Conservation (phyloP, 2,113 vertebrate genomes). For the Ictidomys tridecemlineatus region DNA sequence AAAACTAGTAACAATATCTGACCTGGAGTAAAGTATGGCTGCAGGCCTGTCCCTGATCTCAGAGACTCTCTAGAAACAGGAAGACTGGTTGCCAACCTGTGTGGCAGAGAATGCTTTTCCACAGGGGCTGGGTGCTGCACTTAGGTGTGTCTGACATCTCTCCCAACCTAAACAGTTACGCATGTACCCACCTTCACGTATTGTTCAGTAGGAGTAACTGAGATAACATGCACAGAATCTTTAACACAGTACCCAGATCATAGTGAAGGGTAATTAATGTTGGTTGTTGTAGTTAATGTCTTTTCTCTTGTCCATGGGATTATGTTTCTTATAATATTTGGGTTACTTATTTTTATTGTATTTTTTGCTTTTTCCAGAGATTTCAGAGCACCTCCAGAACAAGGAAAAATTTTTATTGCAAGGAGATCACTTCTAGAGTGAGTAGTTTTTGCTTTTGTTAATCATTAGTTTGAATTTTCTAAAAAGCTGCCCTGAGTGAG, state of each 20-base stretch:
- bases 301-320: neutral
- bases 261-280: neutral
- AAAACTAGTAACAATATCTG: neutral
- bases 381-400: conserved; percentile 90
- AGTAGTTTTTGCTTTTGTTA: conserved; percentile 85
- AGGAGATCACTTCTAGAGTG: conserved; percentile 96
- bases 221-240: neutral
- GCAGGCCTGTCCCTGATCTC: neutral
- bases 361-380: conserved; percentile 86
- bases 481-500: neutral
- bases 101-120: neutral
- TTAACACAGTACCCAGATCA: neutral
- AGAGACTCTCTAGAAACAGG: neutral
- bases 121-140: too few relatives aligned
- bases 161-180: neutral
- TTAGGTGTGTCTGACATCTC: neutral
- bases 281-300: neutral
- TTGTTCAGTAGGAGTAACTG: neutral
- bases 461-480: conserved; percentile 31
- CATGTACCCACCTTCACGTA: neutral
- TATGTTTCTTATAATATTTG: conserved; percentile 55
- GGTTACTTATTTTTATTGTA: conserved; percentile 34
- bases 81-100: neutral
- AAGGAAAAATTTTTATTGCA: conserved; percentile 94
- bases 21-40: neutral